Percentiles rank a stretch among this genome's conserved stretches.
These are phyloP conservation scores for Sinonovacula constricta DNA, from an alignment of 1,140 invertebrate species.

Conservation along the genomic window DNA sequence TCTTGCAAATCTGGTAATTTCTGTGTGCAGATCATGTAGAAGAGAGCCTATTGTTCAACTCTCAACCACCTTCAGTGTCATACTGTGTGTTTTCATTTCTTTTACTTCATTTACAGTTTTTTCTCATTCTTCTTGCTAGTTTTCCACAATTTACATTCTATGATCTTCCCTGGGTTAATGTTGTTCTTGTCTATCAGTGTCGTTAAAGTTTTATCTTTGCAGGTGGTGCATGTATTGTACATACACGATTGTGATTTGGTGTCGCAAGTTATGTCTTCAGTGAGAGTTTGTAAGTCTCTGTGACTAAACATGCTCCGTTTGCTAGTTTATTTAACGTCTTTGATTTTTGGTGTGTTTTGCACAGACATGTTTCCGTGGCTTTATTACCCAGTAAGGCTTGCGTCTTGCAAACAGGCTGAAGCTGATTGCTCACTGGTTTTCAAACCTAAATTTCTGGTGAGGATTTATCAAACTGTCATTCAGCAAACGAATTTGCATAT, in stretches of 20 bases:
- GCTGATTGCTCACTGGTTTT: too few species aligned
- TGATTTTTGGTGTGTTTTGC: too few species aligned
- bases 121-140: not conserved
- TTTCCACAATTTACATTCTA: not conserved
- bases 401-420: too few species aligned
- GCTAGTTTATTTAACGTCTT: too few species aligned
- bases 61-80: slow-evolving; percentile 16
- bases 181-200: too few species aligned
- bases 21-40: not conserved
- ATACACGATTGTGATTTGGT: too few species aligned
- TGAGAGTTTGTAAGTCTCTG: not conserved
- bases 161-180: not conserved
- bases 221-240: not conserved
- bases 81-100: not conserved
- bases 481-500: too few species aligned
- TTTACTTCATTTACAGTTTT: not conserved
- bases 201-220: not conserved
- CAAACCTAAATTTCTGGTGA: too few species aligned
- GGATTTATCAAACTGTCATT: too few species aligned
- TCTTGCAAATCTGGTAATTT: not conserved
- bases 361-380: too few species aligned
- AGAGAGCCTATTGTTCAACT: slow-evolving; percentile 14
- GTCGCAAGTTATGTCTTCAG: not conserved
- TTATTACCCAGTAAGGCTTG: too few species aligned
- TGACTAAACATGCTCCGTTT: too few species aligned